Conservation (phyloP, 1,140 invertebrate species). For the Lithobius niger region DNA sequence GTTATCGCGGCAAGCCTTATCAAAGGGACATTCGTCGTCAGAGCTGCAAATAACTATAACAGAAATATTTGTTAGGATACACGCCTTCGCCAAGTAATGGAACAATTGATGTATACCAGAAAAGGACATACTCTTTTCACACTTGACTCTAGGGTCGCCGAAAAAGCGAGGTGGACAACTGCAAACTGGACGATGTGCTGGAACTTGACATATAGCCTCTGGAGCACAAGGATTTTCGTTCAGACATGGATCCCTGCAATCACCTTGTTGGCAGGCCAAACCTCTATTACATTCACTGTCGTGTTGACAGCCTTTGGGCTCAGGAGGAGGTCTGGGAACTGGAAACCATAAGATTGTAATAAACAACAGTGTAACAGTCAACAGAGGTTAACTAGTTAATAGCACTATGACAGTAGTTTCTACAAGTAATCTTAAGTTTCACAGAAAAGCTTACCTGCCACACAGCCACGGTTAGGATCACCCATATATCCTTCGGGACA, state of each 20-base stretch:
- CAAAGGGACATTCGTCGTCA: constrained; percentile 22
- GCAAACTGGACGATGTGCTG: constrained; percentile 40
- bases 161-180: constrained; percentile 66
- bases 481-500: constrained; percentile 74
- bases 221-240: constrained; percentile 60
- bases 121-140: constrained; percentile 38
- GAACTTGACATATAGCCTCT: constrained; percentile 58
- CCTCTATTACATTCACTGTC: constrained; percentile 18
- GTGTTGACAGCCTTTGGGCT: constrained; percentile 15
- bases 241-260: constrained; percentile 63
- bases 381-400: constrained; percentile 15
- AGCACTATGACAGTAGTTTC: constrained; percentile 16
- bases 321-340: constrained; percentile 12
- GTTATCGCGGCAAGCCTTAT: constrained; percentile 18
- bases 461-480: constrained; percentile 55
- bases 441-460: constrained; percentile 17
- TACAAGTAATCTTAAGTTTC: constrained; percentile 16
- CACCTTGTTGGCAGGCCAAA: constrained; percentile 18
- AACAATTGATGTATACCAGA: not conserved
- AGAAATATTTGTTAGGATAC: not conserved
- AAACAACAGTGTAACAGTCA: constrained; percentile 16
- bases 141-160: constrained; percentile 75
- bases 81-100: not conserved
- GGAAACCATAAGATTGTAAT: not conserved
- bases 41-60: constrained; percentile 47